Evolutionary conservation across 2,888 invertebrate species (phyloP), one percentile per base, ranked within the genome.

Genomic region (Cryptosula pallasiana): DNA sequence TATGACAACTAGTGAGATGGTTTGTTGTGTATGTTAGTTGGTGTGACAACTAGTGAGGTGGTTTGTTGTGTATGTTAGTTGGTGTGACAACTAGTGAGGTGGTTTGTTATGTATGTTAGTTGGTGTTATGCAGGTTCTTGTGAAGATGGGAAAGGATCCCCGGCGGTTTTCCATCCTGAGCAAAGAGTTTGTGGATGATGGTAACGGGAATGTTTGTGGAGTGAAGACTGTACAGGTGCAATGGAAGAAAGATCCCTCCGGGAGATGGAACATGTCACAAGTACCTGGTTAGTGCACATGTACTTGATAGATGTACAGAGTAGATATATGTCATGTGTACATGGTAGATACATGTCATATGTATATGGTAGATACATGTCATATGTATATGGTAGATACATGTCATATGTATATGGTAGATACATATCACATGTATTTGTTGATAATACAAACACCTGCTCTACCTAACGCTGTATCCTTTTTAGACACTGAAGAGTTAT

Each of bases 201-300:
- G 92, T 78, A 87, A 89, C 75, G 97, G 95, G 25, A 90, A 92
- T 82, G 92, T 99, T n/a, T 88, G 89, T 78, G 98, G 95, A 34
- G 92, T 99, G 36, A 90, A 90, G 71, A 95, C 96, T 0, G 91
- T 94, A 32, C 88, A 91, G 78, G 96, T 99, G 35, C 91, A 93
- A 77, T 98, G 97, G 97, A 89, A 88, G n/a, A 93, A 94, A 82
- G 93, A 94, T 80, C 90, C 92, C 32, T 78, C 80, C 71, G 98
- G 97, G 0, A 89, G 94, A 74, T 99, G 97, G 97, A 91, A 91
- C 82, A 95, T 97, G 94, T 88, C 89, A 74, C 94, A 97, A 87
- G 86, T 92, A 69, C 88, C 90, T 71, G 93, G 91, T 75, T 73
- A 23, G 5, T 9, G 9, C 20, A 45, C 45, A 13, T 45, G 9